Base-by-base conservation (phyloP, 2,113 vertebrate species). In the Gnathonemus longibarbis region DNA sequence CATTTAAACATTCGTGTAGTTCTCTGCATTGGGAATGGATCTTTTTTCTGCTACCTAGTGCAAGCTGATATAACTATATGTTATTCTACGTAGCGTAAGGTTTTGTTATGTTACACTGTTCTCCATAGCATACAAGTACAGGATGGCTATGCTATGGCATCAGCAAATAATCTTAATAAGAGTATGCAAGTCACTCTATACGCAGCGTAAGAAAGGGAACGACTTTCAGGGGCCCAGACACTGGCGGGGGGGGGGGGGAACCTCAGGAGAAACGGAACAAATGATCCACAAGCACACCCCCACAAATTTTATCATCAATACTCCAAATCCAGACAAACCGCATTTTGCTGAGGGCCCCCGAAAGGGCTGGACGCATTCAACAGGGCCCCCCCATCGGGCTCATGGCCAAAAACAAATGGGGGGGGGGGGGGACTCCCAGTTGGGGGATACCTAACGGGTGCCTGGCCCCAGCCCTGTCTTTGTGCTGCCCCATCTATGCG, bases 11-110 rank as follows among this genome's bases (percentile, higher is more conserved):
- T 77, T 17, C 0, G 1, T 77, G 70, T 39, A 77, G 31, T 77
- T 77, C 70, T 39, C 70, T 17, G 31, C 10, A 84, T 56, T 77
- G 66, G 86, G 39, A 87, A 90, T n/a, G 21, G 21, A 89, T 92
- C 90, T 88, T 91, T 89, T 39, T 89, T 88, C 83, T 90, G 90
- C 91, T 89, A 88, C 88, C 87, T 39, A 77, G 45, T 87, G 89
- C 87, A n/a, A 24, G 49, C 31, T 50, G 39, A 66, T 91, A 91
- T 66, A 27, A 66, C 3, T 31, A 3, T 45, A 56, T 31, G 87
- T 89, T 88, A 19, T 89, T 90, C 85, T 77, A 90, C 31, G 88
- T 85, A 56, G 7, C 8, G 7, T 45, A 42, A 2, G 31, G 17
- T 77, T 77, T 19, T 77, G 27, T 31, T 35, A 19, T 77, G 74